Conservation (phyloP, 1,140 invertebrate genomes). For the silkworm (Bombyx mori) region ASM3026992v2 NC_085124.1:9113501-9114000, state of each 20-base stretch:
- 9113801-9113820: no score
- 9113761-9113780: no score
- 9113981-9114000: no score
- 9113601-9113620: slow-evolving; percentile 41
- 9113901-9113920: no score
- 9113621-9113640: slow-evolving; percentile 34
- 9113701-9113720: slow-evolving; percentile 26
- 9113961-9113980: no score
- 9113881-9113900: no score
- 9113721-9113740: slow-evolving; percentile 20
- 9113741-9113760: not conserved
- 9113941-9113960: no score
- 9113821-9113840: no score
- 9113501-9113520: slow-evolving; percentile 15
- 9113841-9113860: no score
- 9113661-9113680: slow-evolving; percentile 36
- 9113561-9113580: slow-evolving; percentile 67
- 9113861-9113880: no score
- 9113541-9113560: slow-evolving; percentile 42
- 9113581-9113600: slow-evolving; percentile 39
- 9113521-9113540: slow-evolving; percentile 49
- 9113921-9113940: no score
- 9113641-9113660: slow-evolving; percentile 55
- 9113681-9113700: slow-evolving; percentile 17
- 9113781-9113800: no score